A percentile compares a stretch with the other conserved stretches of the same genome.
phyloP scores from a whole-genome alignment of 2,797 vertebrate genomes.

The Sebastes steindachneri region DNA sequence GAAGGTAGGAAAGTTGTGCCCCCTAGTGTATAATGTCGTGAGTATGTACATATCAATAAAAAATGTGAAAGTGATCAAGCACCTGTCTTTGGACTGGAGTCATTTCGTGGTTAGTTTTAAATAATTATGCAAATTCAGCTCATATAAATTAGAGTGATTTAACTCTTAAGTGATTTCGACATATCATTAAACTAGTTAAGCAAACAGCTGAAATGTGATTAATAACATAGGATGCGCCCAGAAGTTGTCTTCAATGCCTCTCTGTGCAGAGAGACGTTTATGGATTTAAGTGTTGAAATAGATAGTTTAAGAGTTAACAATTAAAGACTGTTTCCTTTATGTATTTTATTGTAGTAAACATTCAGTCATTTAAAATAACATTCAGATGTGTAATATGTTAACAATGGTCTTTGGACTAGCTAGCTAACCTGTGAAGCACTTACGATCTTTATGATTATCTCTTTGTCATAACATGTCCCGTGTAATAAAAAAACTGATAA shows the following conservation, averaged over 20 bases:
- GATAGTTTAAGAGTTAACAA: neutral
- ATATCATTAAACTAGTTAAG: neutral
- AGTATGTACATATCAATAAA: neutral
- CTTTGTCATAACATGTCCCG: neutral
- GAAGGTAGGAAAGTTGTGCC: slow-evolving; percentile 11
- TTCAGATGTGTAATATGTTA: neutral
- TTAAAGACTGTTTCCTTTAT: neutral
- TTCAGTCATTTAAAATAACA: neutral
- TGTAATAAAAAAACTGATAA: neutral
- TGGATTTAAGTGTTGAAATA: neutral
- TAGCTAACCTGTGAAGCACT: neutral
- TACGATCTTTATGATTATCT: neutral
- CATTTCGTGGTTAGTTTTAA: neutral
- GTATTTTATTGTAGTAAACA: neutral
- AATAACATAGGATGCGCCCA: neutral
- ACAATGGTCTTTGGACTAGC: neutral
- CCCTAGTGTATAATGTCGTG: slow-evolving; percentile 32
- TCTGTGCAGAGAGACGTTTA: neutral
- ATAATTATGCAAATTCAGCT: neutral
- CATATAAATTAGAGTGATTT: neutral
- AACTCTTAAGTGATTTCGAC: neutral
- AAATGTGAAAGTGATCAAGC: neutral
- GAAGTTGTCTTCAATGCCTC: neutral
- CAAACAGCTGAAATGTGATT: neutral
- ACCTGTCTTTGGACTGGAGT: neutral